Conservation (phyloP, 92 coral and sea anemone genomes). For the Desmophyllum pertusum region DNA sequence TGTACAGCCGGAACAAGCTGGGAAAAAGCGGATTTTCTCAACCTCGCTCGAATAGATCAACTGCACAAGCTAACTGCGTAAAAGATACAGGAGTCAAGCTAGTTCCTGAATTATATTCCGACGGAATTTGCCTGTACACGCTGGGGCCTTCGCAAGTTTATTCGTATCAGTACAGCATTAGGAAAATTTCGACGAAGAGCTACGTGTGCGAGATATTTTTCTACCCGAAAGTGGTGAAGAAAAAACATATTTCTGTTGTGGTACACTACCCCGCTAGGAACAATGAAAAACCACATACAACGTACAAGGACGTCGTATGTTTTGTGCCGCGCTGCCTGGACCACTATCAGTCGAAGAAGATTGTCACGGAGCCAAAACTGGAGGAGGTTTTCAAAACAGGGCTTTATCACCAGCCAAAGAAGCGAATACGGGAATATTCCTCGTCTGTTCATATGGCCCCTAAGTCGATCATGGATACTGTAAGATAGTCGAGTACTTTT, state of each 20-base stretch:
- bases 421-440: slow-evolving; percentile 43
- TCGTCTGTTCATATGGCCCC: slow-evolving; percentile 62
- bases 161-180: slow-evolving; percentile 66
- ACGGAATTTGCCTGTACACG: slow-evolving; percentile 53
- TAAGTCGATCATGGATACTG: slow-evolving; percentile 28
- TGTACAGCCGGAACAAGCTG: slow-evolving; percentile 2
- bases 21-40: neutral
- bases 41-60: slow-evolving; percentile 11
- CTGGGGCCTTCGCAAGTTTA: slow-evolving; percentile 65
- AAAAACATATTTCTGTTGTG: slow-evolving; percentile 68
- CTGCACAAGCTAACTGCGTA: neutral
- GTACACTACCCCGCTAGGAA: slow-evolving; percentile 69
- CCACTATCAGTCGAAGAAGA: slow-evolving; percentile 51
- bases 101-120: slow-evolving; percentile 55
- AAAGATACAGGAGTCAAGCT: slow-evolving; percentile 32
- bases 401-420: slow-evolving; percentile 60
- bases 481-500: neutral
- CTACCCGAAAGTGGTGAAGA: slow-evolving; percentile 66
- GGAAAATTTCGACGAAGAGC: slow-evolving; percentile 47
- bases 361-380: slow-evolving; percentile 50
- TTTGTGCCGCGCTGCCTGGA: slow-evolving; percentile 69
- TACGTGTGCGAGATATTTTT: slow-evolving; percentile 64
- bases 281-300: slow-evolving; percentile 58
- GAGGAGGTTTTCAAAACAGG: slow-evolving; percentile 56
- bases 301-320: slow-evolving; percentile 63